Conservation (phyloP, 2,888 invertebrate species). For the Sericinus montela region DNA sequence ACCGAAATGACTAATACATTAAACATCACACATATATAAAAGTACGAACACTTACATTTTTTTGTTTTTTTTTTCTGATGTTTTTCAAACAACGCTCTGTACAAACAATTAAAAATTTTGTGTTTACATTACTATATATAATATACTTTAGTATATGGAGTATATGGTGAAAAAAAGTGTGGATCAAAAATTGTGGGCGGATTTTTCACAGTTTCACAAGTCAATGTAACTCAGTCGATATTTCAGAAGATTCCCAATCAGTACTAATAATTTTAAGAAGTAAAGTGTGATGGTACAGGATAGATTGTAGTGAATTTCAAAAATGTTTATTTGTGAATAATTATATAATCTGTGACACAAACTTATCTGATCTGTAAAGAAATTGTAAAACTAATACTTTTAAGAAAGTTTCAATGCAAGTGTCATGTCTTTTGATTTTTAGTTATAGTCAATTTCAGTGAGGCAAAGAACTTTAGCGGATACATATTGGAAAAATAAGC, state of each 20-base stretch:
- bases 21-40: conserved; percentile 49
- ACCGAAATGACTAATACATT: conserved; percentile 50
- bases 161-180: conserved; percentile 28
- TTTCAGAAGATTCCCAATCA: neutral
- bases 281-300: neutral
- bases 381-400: too few relatives aligned
- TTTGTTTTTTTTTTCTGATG: conserved; percentile 38
- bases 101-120: conserved; percentile 55
- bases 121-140: conserved; percentile 26
- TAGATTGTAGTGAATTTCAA: neutral
- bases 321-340: neutral
- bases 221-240: neutral
- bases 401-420: too few relatives aligned
- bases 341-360: too few relatives aligned
- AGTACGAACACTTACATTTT: conserved; percentile 44
- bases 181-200: conserved; percentile 44
- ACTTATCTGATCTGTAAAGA: too few relatives aligned
- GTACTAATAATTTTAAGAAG: neutral
- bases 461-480: too few relatives aligned
- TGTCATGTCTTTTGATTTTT: too few relatives aligned
- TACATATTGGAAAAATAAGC: too few relatives aligned
- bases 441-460: too few relatives aligned
- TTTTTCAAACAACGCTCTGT: conserved; percentile 55
- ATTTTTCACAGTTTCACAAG: conserved; percentile 23
- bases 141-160: conserved; percentile 32